Evolutionary conservation across 2,888 invertebrate genomes (phyloP).

Genomic region (Halictus quadricinctus): DNA sequence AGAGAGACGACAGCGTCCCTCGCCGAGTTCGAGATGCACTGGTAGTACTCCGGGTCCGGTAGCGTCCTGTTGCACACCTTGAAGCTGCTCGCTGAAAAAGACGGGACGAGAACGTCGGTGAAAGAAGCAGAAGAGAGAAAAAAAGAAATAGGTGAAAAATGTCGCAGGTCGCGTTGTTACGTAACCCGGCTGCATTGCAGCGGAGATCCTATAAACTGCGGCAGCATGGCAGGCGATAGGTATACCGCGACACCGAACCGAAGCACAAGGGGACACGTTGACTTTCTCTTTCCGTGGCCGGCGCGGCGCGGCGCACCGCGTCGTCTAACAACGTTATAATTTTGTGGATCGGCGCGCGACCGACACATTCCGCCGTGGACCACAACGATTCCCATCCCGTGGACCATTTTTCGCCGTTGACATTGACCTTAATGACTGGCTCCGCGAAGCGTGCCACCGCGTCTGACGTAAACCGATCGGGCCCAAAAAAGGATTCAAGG

Average conservation of each 20-base stretch:
- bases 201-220: conserved; percentile 50
- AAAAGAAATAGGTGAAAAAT: conserved; percentile 46
- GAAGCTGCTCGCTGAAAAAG: conserved; percentile 84
- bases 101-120: conserved; percentile 52
- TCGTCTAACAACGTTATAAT: conserved; percentile 32
- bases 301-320: not conserved
- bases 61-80: conserved; percentile 84
- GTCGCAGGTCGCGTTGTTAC: conserved; percentile 34
- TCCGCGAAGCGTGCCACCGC: not conserved
- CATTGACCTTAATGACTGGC: conserved; percentile 8
- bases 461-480: not conserved
- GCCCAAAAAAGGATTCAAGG: conserved; percentile 2
- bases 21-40: conserved; percentile 85
- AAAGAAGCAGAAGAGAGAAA: not conserved
- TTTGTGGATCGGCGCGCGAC: not conserved
- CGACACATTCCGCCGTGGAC: not conserved
- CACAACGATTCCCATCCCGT: not conserved
- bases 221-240: conserved; percentile 19
- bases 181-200: conserved; percentile 54
- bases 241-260: conserved; percentile 30
- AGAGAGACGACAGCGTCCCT: conserved; percentile 84
- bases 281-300: conserved; percentile 69
- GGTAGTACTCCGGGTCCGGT: conserved; percentile 83
- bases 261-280: conserved; percentile 50
- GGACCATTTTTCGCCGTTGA: not conserved